Base-by-base conservation (phyloP, 2,797 vertebrate genomes). In the Chaetodon trifasciatus region DNA sequence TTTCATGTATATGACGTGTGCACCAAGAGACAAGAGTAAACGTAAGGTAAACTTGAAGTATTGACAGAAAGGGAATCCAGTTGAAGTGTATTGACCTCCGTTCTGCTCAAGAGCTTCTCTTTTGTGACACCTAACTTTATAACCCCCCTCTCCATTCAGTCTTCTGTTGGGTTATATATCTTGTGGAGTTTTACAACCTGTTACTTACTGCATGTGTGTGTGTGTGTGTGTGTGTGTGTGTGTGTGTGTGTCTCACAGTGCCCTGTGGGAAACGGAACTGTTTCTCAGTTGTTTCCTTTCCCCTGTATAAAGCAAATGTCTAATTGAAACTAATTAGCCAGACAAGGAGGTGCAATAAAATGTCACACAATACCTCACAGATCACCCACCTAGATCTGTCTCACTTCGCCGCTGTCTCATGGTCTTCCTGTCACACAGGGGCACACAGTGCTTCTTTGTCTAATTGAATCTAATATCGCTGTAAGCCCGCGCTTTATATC, bases 311-410 rank as follows among this genome's bases (percentile, higher is more conserved):
- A 82, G 78, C 76, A 83, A 88, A 89, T 37, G 47, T 86, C 85
- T 91, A 93, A 94, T 92, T 91, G 93, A 89, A 81, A 89, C 89
- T 92, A 92, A 95, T 95, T 93, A 89, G 69, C 81, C 81, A 75
- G 72, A 90, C 77, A 69, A 86, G 82, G 79, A 86, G 74, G 50
- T 2, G 77, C 89, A 87, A 85, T 92, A 91, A 94, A 93, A 88
- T 71, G 84, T 86, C 72, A 85, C 78, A 89, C 84, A 82, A 86
- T 71, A 79, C 79, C 78, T 86, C 66, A 49, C 74, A 63, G 88
- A 94, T 92, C 84, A 79, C 80, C 87, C 85, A 73, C 81, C 78
- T 73, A 66, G 72, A 83, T 80, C 50, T 83, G 47, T 53, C 39
- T 57, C 39, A 28, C 74, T 68, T 58, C 56, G 79, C 64, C 35